Percentiles rank a stretch among this genome's conserved stretches.
phyloP scores from a whole-genome alignment of 2,113 vertebrate genomes.

The Salvelinus alpinus region DNA sequence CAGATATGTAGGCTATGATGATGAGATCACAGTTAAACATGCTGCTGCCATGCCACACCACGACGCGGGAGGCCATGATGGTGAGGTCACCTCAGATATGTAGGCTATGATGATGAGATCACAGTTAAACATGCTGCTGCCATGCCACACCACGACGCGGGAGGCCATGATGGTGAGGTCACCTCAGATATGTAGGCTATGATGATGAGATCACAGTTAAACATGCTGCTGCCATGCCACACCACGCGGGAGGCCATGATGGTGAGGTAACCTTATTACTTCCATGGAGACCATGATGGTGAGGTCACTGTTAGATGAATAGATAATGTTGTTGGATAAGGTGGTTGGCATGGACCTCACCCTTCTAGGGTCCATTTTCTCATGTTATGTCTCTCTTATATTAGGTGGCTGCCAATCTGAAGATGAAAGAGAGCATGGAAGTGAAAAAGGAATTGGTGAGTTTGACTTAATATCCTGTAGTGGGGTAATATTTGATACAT shows the following conservation, averaged over 20 bases:
- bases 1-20: too few species aligned
- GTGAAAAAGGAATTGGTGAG: slow-evolving; percentile 96
- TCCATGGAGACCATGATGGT: too few species aligned
- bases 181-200: too few species aligned
- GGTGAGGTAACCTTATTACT: slow-evolving; percentile 72
- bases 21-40: slow-evolving; percentile 67
- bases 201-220: too few species aligned
- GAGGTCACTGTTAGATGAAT: too few species aligned
- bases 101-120: too few species aligned
- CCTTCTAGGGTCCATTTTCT: not conserved
- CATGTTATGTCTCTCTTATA: slow-evolving; percentile 20
- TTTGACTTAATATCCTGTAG: slow-evolving; percentile 10
- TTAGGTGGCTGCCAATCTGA: slow-evolving; percentile 94
- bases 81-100: too few species aligned
- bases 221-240: slow-evolving; percentile 94
- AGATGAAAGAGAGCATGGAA: slow-evolving; percentile 92
- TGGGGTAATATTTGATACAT: too few species aligned
- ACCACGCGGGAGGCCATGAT: slow-evolving; percentile 94
- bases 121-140: slow-evolving; percentile 85
- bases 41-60: slow-evolving; percentile 91
- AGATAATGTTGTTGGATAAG: too few species aligned
- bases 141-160: slow-evolving; percentile 87
- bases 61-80: slow-evolving; percentile 95
- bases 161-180: slow-evolving; percentile 78
- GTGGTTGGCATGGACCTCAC: too few species aligned